Evolutionary conservation across 2,888 invertebrate species (phyloP), one percentile per base, ranked within the genome.

Genomic region (Dasypogon diadema): DNA sequence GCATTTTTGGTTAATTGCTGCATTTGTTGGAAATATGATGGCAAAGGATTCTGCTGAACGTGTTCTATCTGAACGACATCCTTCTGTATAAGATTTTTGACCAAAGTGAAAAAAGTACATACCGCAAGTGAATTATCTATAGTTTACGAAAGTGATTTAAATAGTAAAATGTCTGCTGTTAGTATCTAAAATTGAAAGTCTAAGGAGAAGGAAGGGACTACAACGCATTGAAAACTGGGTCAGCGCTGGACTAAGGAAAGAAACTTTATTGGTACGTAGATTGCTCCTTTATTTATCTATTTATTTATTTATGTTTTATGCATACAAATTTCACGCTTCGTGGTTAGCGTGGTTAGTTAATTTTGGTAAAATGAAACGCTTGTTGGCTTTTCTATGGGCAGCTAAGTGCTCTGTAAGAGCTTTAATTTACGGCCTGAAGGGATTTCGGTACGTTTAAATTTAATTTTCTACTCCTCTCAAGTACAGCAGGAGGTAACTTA

Each of bases 201-300:
- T 48, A 46, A 48, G 48, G 34, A 68, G 60, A 34, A 21, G 48
- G 30, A 5, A 56, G 16, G 65, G 65, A 26, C 26, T 22, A 18
- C 46, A 46, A 16, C 16, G 10, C 48, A 30, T 18, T 22, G 14
- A 16, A 68, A 68, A 68, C 48, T 68, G 48, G 65, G 65, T 68
- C 65, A 68, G 24, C 65, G 48, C 16, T 22, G 65, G 65, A 68
- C 37, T 68, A 16, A 46, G 48, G 26, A 21, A 48, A 21, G 8
- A 24, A 68, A 68, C 5, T 48, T 48, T 34, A 21, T 10, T 46
- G 65, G 65, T 68, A 48, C 48, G 65, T 68, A 26, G 34, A 16
- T 60, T 60, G 37, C 37, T 60, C 12, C 24, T 24, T 34, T 42
- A 48, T 68, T 68, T 68, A 3, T 24, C 5, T 16, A 21, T 68